phyloP scores from a whole-genome alignment of 1,140 invertebrate genomes.

The Panonychus citri region DNA sequence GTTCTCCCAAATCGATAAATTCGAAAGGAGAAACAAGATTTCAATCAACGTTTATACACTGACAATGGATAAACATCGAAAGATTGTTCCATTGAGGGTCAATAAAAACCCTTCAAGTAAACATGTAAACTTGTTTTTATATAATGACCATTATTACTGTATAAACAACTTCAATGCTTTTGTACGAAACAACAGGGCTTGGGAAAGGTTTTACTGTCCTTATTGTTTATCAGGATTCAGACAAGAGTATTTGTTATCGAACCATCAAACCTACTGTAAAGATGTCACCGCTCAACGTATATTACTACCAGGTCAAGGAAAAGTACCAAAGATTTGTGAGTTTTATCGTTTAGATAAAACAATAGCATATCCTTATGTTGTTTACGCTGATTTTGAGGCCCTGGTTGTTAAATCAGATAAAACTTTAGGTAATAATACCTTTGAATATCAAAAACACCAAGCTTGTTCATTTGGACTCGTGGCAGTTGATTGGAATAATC shows the following conservation, averaged over 20 bases:
- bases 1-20: not conserved
- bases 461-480: not conserved
- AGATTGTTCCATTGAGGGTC: not conserved
- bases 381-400: not conserved
- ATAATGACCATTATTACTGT: not conserved
- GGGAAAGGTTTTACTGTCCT: not conserved
- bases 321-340: not conserved
- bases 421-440: not conserved
- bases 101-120: not conserved
- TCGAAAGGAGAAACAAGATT: constrained; percentile 4
- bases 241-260: not conserved
- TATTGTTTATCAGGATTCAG: not conserved
- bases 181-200: not conserved
- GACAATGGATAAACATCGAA: not conserved
- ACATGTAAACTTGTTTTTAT: constrained; percentile 4
- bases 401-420: not conserved
- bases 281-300: not conserved
- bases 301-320: not conserved
- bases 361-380: not conserved
- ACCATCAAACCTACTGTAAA: not conserved
- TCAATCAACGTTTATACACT: constrained; percentile 3
- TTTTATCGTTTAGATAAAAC: not conserved
- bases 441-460: not conserved
- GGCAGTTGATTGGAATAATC: not conserved
- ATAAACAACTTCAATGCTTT: not conserved